Conservation (phyloP, 2,113 vertebrate genomes). For the Hypocryptadius cinnamomeus region DNA sequence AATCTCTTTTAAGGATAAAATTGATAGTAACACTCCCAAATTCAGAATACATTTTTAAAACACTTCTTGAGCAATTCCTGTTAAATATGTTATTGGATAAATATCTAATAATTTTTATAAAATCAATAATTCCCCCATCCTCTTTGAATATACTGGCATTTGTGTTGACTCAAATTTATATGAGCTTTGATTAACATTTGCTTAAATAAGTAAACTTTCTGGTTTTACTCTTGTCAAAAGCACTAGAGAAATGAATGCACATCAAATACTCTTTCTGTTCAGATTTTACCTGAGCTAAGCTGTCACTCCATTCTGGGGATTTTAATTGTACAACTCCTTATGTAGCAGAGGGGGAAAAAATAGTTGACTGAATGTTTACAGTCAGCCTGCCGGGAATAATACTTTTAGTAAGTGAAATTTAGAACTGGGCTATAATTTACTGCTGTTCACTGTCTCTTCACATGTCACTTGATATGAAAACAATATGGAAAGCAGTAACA, state of each 20-base stretch:
- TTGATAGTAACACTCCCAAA: fast-evolving
- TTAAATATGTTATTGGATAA: neutral
- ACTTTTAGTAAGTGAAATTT: neutral
- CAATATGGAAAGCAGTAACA: neutral
- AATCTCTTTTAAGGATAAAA: neutral
- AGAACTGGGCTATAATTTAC: neutral
- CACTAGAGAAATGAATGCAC: neutral
- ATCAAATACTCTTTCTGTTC: neutral
- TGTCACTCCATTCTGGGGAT: neutral
- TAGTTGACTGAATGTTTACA: neutral
- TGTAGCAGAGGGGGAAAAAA: neutral
- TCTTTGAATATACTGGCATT: neutral
- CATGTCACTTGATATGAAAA: neutral
- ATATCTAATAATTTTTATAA: neutral
- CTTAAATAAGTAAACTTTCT: neutral
- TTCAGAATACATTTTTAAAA: neutral
- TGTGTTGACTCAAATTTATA: neutral
- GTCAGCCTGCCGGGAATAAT: neutral
- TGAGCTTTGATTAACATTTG: neutral
- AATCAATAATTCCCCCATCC: neutral
- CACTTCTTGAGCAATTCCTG: neutral
- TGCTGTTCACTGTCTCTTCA: neutral
- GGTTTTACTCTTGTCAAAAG: neutral
- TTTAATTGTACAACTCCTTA: neutral
- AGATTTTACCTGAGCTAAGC: neutral